Evolutionary conservation across 2,888 invertebrate genomes (phyloP).

Genomic region (Nasonia oneida): DNA sequence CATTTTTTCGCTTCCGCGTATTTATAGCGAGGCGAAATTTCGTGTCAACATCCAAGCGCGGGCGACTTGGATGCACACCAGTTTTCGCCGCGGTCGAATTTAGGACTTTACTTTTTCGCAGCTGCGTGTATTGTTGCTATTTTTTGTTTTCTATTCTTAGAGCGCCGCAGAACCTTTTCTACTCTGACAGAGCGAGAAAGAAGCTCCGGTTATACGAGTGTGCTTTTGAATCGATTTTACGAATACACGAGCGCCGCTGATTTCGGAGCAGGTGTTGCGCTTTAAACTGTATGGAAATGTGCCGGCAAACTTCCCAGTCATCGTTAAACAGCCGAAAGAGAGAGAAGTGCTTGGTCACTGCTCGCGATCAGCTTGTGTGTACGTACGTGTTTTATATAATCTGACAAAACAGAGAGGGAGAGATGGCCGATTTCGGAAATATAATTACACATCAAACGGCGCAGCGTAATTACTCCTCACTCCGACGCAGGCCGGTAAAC

Average conservation of each 20-base stretch:
- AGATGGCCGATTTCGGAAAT: neutral
- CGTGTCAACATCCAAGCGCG: neutral
- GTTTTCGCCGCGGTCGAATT: neutral
- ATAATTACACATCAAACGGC: neutral
- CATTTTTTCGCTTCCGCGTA: neutral
- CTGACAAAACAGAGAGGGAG: neutral
- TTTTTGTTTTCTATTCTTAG: neutral
- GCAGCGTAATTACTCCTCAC: no score
- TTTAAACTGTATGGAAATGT: conserved; percentile 10
- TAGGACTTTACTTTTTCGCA: conserved; percentile 16
- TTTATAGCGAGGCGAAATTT: conserved; percentile 29
- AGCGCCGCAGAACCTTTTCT: neutral
- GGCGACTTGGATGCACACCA: conserved; percentile 17
- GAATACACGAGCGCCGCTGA: neutral
- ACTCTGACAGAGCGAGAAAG: neutral
- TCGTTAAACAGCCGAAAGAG: neutral
- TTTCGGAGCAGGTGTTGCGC: conserved; percentile 31
- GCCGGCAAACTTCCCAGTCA: conserved; percentile 20
- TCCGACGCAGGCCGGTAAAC: neutral
- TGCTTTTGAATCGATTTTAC: conserved; percentile 22
- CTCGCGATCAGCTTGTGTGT: neutral
- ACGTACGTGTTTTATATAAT: neutral
- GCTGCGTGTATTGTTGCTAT: neutral
- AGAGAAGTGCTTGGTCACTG: neutral
- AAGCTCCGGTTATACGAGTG: neutral